Conservation (phyloP, 2,113 vertebrate species). For the Campylomormyrus numenius region DNA sequence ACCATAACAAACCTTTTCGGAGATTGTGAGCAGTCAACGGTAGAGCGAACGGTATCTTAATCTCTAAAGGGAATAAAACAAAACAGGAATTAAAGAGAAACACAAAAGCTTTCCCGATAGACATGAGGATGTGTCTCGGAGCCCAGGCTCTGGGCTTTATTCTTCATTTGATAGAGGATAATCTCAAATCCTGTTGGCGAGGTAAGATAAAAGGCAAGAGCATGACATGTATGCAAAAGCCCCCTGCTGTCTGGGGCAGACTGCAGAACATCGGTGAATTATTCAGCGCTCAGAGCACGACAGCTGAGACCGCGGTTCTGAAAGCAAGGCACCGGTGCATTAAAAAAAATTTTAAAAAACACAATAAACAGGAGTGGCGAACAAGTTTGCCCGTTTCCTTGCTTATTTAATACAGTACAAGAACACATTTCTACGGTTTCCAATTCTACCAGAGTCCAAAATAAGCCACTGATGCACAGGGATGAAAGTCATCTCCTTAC, state of each 20-base stretch:
- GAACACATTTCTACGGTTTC: background rate
- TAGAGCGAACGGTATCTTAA: background rate
- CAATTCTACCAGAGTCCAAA: background rate
- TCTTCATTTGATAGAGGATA: background rate
- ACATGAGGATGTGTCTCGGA: background rate
- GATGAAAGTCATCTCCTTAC: conserved; percentile 45
- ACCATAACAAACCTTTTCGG: background rate
- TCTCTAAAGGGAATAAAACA: background rate
- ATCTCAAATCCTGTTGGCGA: conserved; percentile 10
- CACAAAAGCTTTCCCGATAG: background rate
- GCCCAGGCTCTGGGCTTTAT: background rate
- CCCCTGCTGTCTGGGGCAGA: background rate
- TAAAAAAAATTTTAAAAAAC: background rate
- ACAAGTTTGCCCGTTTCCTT: background rate
- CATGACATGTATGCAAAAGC: background rate
- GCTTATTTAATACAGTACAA: background rate
- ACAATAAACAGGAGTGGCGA: background rate
- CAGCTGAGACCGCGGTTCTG: background rate
- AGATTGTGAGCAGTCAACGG: background rate
- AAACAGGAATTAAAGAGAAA: background rate
- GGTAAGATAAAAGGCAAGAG: background rate
- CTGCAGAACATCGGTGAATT: background rate
- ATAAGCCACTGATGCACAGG: conserved; percentile 18
- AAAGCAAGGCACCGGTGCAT: background rate
- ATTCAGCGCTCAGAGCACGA: background rate